Evolutionary conservation across 2,888 invertebrate genomes (phyloP).

Genomic region (Drosophila anceps): DNA sequence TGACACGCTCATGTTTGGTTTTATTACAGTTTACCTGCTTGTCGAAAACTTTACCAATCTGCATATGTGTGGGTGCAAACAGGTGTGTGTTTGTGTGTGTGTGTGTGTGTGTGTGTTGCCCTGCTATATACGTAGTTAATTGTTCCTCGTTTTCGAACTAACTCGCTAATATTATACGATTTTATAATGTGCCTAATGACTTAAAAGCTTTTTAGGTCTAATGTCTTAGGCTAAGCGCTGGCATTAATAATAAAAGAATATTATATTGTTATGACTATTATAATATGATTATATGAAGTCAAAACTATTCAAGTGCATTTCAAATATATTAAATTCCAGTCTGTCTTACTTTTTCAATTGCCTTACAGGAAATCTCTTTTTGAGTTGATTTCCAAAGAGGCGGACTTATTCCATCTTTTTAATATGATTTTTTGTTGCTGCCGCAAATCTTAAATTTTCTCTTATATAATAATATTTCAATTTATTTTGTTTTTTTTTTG

Average conservation of each 20-base stretch:
- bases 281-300: not conserved
- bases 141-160: constrained; percentile 17
- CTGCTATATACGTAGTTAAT: constrained; percentile 36
- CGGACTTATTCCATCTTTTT: not conserved
- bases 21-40: constrained; percentile 52
- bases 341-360: no score
- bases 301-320: not conserved
- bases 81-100: no score
- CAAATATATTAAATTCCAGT: no score
- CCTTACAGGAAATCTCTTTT: not conserved
- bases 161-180: constrained; percentile 24
- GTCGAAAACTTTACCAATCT: constrained; percentile 49
- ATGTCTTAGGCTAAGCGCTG: not conserved
- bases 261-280: not conserved
- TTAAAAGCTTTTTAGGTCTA: constrained; percentile 5
- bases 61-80: constrained; percentile 19
- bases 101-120: not conserved
- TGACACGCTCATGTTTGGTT: constrained; percentile 25
- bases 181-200: constrained; percentile 9
- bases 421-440: not conserved
- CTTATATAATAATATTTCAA: not conserved
- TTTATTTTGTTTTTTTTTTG: not conserved
- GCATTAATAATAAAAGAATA: not conserved
- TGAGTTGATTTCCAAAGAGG: not conserved
- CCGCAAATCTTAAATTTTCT: not conserved